Percentiles rank a stretch among this genome's conserved stretches.
Conservation (phyloP, 2,888 invertebrate species). For the Antheraea assamensis region DNA sequence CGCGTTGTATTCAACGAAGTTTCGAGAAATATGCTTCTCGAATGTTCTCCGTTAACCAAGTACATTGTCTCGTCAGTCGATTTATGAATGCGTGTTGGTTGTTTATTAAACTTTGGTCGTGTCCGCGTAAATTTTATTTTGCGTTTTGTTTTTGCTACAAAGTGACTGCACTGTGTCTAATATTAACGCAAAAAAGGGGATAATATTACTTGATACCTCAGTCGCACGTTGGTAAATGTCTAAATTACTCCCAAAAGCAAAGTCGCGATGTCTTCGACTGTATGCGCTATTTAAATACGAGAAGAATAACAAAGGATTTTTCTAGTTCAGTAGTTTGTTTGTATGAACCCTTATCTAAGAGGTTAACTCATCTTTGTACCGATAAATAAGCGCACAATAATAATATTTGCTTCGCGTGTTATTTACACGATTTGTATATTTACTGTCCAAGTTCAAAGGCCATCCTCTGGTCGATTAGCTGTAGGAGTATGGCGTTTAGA, state of each 20-base stretch:
- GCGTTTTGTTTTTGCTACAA: too few species aligned
- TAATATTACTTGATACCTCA: not conserved
- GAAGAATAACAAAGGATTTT: not conserved
- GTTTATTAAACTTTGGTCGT: too few species aligned
- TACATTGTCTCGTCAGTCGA: too few species aligned
- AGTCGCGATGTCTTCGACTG: not conserved
- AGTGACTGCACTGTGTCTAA: too few species aligned
- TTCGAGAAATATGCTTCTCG: too few species aligned
- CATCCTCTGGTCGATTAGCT: not conserved
- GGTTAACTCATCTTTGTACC: slow-evolving; percentile 2
- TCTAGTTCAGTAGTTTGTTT: not conserved
- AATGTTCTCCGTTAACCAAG: too few species aligned
- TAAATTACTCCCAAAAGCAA: not conserved
- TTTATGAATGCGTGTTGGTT: too few species aligned
- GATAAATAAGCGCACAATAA: not conserved
- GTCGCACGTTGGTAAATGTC: not conserved
- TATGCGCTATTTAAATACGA: not conserved
- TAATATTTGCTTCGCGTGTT: slow-evolving; percentile 1
- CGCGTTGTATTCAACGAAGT: too few species aligned
- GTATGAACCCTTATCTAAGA: slow-evolving; percentile 9
- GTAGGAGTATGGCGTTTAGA: not conserved
- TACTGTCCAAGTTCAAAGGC: not conserved
- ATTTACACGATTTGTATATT: not conserved
- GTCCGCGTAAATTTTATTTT: too few species aligned
- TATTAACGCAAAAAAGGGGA: too few species aligned